These are phyloP conservation scores for Nasonovia ribisnigri DNA, from an alignment of 2,888 invertebrate genomes.

Conservation along the genomic window DNA sequence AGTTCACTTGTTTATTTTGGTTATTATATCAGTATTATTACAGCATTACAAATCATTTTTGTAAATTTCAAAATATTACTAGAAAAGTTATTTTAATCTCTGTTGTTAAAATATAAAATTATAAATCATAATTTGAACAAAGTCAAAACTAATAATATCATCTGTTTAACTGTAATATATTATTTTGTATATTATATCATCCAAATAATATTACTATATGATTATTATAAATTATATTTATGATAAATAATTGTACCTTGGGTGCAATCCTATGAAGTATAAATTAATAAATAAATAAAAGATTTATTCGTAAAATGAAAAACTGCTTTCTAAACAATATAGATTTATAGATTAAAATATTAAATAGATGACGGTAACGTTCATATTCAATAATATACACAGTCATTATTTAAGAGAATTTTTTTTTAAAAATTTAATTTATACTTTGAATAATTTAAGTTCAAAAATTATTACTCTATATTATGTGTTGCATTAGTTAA, in stretches of 20 bases:
- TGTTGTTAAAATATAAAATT: neutral
- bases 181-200: conserved; percentile 1
- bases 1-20: conserved; percentile 16
- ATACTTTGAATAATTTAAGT: neutral
- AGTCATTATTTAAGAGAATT: neutral
- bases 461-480: neutral
- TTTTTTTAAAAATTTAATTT: neutral
- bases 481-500: neutral
- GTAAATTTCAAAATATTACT: conserved; percentile 7
- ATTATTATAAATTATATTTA: neutral
- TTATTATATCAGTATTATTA: neutral
- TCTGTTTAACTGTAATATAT: neutral
- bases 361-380: neutral
- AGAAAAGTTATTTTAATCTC: neutral
- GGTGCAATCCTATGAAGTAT: neutral
- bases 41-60: neutral
- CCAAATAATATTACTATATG: neutral
- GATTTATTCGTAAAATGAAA: neutral
- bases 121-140: neutral
- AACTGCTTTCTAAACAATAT: neutral
- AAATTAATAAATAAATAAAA: neutral
- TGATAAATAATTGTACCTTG: neutral
- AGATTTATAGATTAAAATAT: too few species aligned
- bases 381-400: neutral
- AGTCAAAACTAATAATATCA: neutral